Conservation (phyloP, 2,797 vertebrate genomes). For the Gymnopithys bicolor region DNA sequence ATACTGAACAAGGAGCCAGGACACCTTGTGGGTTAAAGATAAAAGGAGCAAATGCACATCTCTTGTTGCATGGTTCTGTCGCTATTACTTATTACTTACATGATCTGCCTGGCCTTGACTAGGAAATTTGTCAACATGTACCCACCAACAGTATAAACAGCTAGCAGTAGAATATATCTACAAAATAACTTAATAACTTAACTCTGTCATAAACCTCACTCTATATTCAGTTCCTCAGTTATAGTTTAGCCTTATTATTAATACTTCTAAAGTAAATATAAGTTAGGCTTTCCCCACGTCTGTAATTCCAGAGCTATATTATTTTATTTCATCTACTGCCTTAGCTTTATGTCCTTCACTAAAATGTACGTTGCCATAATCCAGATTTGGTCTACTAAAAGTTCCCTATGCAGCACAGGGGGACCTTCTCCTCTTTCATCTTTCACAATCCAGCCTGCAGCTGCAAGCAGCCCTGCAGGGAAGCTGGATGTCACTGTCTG, state of each 20-base stretch:
- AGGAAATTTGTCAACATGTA: not conserved
- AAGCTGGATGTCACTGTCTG: slow-evolving; percentile 25
- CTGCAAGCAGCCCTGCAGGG: slow-evolving; percentile 11
- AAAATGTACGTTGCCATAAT: rapidly evolving
- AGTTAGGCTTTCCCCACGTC: not conserved
- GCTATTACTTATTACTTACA: not conserved
- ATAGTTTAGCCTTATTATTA: not conserved
- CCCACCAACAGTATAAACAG: not conserved
- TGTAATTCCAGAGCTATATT: not conserved
- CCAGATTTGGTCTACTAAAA: not conserved
- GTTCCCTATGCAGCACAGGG: not conserved
- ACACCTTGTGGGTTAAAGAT: not conserved
- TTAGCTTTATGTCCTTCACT: not conserved
- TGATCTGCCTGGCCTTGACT: not conserved
- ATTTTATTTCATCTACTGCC: not conserved
- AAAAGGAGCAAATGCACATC: not conserved
- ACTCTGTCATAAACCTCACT: not conserved
- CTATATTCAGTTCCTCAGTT: not conserved
- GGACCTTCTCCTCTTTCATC: not conserved
- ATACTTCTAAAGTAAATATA: not conserved
- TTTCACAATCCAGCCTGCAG: not conserved
- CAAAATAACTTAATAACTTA: not conserved
- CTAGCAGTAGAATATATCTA: not conserved
- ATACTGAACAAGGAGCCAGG: not conserved
- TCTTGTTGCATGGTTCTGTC: not conserved